phyloP scores from a whole-genome alignment of 2,797 vertebrate species.

The Megalops cyprinoides region DNA sequence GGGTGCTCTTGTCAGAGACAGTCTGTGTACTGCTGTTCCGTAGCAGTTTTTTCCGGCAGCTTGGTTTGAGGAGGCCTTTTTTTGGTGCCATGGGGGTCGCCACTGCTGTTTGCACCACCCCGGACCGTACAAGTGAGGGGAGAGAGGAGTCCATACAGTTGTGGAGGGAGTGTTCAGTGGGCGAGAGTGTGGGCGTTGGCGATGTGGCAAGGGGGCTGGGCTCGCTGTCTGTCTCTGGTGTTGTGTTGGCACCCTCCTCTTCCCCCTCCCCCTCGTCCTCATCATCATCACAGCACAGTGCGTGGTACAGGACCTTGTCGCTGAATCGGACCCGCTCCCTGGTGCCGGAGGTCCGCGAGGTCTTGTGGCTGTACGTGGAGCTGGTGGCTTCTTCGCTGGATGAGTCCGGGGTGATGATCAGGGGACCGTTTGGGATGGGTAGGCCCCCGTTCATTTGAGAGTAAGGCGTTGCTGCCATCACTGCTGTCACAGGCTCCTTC shows the following conservation, averaged over 20 bases:
- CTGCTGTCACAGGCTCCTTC: slow-evolving; percentile 24
- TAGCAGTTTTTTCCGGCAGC: slow-evolving; percentile 54
- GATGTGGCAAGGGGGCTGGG: slow-evolving; percentile 32
- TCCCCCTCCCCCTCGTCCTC: slow-evolving; percentile 54
- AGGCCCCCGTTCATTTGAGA: slow-evolving; percentile 76
- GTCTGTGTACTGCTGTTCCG: slow-evolving; percentile 84
- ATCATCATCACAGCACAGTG: slow-evolving; percentile 80
- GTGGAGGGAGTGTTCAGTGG: slow-evolving; percentile 50
- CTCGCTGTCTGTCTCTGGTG: slow-evolving; percentile 5
- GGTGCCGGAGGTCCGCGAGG: slow-evolving; percentile 68
- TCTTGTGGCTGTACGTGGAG: slow-evolving; percentile 49
- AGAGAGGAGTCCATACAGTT: slow-evolving; percentile 52
- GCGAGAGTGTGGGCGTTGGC: slow-evolving; percentile 14
- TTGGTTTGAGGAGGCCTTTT: slow-evolving; percentile 45
- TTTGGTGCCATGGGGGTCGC: slow-evolving; percentile 44
- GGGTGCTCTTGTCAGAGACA: slow-evolving; percentile 83
- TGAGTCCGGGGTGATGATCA: slow-evolving; percentile 70
- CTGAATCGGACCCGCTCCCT: slow-evolving; percentile 78
- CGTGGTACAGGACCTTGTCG: slow-evolving; percentile 81
- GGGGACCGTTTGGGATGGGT: slow-evolving; percentile 73
- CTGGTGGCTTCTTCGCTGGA: slow-evolving; percentile 76
- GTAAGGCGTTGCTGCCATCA: slow-evolving; percentile 61
- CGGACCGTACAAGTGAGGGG: slow-evolving; percentile 22
- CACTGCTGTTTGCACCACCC: slow-evolving; percentile 43
- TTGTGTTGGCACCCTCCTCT: slow-evolving; percentile 13